Percentiles rank a stretch among this genome's conserved stretches.
Evolutionary conservation across 2,888 invertebrate genomes (phyloP).

Genomic region (Mythimna albipuncta): DNA sequence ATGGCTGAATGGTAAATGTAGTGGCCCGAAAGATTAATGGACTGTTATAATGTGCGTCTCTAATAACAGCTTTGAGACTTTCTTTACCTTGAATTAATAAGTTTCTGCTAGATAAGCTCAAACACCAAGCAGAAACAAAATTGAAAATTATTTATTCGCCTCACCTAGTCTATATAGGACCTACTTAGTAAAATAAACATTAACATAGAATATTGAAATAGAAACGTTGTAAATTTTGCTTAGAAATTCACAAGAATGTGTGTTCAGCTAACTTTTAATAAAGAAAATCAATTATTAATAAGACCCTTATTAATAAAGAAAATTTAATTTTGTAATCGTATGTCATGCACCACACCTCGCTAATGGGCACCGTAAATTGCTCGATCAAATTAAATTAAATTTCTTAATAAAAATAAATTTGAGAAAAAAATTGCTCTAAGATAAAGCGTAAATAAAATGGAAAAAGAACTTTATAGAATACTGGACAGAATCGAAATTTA

Average conservation of each 20-base stretch:
- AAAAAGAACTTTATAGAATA: neutral
- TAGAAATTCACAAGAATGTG: neutral
- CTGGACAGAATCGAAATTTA: no score
- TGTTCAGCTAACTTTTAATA: neutral
- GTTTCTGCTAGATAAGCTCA: constrained; percentile 39
- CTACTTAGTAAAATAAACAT: neutral
- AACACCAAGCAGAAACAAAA: constrained; percentile 33
- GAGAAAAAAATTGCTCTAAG: neutral
- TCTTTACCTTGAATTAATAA: constrained; percentile 66
- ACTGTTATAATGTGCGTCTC: constrained; percentile 59
- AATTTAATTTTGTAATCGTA: constrained; percentile 9
- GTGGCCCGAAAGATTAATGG: constrained; percentile 71
- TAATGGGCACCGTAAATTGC: constrained; percentile 7
- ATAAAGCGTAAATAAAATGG: neutral
- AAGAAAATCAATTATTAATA: constrained; percentile 10
- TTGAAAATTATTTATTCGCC: constrained; percentile 46
- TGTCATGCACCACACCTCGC: constrained; percentile 13
- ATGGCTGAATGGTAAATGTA: constrained; percentile 68
- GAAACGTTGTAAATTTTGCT: neutral
- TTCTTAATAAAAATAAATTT: neutral
- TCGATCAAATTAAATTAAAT: constrained; percentile 4
- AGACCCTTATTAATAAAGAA: neutral
- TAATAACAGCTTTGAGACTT: constrained; percentile 65
- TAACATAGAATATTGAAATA: neutral
- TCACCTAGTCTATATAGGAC: constrained; percentile 20